Conservation (phyloP, 2,888 invertebrate genomes). For the Drosophila yooni region DNA sequence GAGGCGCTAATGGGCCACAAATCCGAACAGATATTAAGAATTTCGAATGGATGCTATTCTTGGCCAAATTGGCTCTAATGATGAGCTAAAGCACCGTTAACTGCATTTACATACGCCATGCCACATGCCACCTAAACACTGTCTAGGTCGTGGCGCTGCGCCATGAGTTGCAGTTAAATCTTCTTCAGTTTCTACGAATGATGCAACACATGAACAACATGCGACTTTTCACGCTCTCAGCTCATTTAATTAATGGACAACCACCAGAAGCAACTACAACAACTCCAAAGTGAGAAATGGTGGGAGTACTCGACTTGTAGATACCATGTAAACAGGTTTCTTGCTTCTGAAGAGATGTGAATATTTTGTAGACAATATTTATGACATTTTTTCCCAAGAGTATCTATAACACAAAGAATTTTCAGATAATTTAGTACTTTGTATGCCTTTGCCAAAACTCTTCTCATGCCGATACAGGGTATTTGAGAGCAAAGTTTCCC, state of each 20-base stretch:
- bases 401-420: not conserved
- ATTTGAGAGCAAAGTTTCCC: conserved; percentile 9
- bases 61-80: conserved; percentile 26
- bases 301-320: not conserved
- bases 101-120: conserved; percentile 42
- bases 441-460: not conserved
- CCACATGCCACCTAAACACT: conserved; percentile 34
- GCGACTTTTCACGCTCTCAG: conserved; percentile 74
- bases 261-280: conserved; percentile 16
- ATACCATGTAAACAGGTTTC: conserved; percentile 3
- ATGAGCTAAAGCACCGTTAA: conserved; percentile 48
- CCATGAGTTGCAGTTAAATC: conserved; percentile 48
- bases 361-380: not conserved
- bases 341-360: not conserved
- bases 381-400: not conserved
- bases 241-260: conserved; percentile 68
- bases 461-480: conserved; percentile 16
- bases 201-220: conserved; percentile 68
- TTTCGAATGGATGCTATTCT: conserved; percentile 22
- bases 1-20: conserved; percentile 57
- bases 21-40: conserved; percentile 49
- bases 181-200: conserved; percentile 31
- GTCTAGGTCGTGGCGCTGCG: conserved; percentile 53
- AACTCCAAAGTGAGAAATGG: not conserved
- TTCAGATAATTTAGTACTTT: not conserved